phyloP scores from a whole-genome alignment of 2,113 vertebrate genomes.

The Prionailurus viverrinus region DNA sequence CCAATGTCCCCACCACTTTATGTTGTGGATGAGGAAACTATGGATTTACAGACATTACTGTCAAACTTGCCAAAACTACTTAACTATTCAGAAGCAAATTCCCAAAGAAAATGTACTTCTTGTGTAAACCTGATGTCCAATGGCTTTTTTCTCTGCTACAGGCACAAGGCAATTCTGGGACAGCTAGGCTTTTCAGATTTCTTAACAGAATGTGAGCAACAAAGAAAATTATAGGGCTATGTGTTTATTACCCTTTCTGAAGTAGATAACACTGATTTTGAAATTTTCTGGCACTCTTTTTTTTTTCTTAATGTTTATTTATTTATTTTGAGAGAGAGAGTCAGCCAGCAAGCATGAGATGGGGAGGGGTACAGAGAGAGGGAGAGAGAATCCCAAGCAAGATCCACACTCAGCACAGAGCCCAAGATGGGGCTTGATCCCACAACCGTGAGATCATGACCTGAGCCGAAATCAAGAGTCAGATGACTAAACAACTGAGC shows the following conservation, averaged over 20 bases:
- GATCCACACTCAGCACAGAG: too few relatives aligned
- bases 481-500: too few relatives aligned
- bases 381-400: too few relatives aligned
- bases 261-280: not conserved
- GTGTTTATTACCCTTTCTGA: not conserved
- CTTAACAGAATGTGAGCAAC: not conserved
- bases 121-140: not conserved
- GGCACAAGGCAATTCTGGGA: not conserved
- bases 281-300: not conserved
- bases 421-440: too few relatives aligned
- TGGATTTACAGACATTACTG: not conserved
- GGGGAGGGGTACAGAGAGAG: too few relatives aligned
- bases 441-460: too few relatives aligned
- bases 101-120: slow-evolving; percentile 23
- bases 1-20: not conserved
- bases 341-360: too few relatives aligned
- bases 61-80: not conserved
- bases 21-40: not conserved
- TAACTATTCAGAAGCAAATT: not conserved
- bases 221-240: not conserved
- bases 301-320: too few relatives aligned
- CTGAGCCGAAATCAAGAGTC: too few relatives aligned
- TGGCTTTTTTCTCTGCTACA: not conserved
- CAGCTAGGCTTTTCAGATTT: not conserved
- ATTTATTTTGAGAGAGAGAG: too few relatives aligned